Conservation (phyloP, 2,797 vertebrate genomes). For the Jordanella pulchra region DNA sequence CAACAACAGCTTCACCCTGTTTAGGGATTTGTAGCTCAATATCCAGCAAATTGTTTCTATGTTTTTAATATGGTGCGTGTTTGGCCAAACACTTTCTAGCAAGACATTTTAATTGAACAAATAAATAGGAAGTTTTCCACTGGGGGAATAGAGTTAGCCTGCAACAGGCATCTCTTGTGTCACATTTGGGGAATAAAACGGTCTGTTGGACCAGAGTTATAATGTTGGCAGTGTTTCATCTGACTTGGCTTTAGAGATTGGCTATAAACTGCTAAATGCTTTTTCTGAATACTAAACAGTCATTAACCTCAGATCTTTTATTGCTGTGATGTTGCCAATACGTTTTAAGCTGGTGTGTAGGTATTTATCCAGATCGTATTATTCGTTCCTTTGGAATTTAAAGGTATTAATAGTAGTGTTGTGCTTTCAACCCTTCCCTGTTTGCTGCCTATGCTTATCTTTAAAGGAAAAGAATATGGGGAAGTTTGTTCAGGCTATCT, state of each 20-base stretch:
- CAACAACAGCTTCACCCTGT: conserved; percentile 8
- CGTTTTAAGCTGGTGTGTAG: conserved; percentile 31
- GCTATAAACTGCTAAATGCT: conserved; percentile 59
- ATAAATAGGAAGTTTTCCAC: conserved; percentile 57
- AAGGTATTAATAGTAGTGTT: conserved; percentile 29
- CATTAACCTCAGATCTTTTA: conserved; percentile 54
- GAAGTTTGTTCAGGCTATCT: neutral
- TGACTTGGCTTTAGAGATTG: conserved; percentile 59
- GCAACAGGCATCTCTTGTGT: conserved; percentile 58
- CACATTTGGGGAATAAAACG: conserved; percentile 56
- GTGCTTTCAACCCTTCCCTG: neutral
- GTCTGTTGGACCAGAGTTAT: conserved; percentile 59
- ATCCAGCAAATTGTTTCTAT: conserved; percentile 59
- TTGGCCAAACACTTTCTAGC: conserved; percentile 48
- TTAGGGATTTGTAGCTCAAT: conserved; percentile 59
- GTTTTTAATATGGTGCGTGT: conserved; percentile 57
- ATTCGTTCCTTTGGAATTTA: conserved; percentile 36
- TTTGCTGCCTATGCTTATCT: neutral
- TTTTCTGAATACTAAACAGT: conserved; percentile 67
- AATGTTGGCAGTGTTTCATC: conserved; percentile 66
- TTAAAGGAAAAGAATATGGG: neutral
- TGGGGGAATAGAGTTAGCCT: conserved; percentile 43
- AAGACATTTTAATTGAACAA: conserved; percentile 69
- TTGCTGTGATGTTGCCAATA: conserved; percentile 37
- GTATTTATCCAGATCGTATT: conserved; percentile 32